Evolutionary conservation across 2,113 vertebrate species (phyloP).

Genomic region (Harpagus bidentatus): DNA sequence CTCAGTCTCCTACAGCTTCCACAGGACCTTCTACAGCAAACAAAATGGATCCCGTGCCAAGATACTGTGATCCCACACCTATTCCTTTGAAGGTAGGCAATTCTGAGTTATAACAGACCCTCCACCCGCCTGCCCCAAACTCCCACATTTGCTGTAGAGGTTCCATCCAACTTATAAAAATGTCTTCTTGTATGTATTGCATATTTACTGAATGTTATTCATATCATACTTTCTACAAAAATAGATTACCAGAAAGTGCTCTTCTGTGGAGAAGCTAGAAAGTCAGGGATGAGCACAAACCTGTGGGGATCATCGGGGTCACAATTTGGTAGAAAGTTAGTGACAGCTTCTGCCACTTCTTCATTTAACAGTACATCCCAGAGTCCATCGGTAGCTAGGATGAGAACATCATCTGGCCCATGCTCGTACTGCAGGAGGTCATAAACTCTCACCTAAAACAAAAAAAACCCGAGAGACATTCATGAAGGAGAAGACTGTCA

Average conservation of each 20-base stretch:
- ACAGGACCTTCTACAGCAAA: background rate
- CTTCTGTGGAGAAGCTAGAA: background rate
- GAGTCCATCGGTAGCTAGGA: slow-evolving; percentile 94
- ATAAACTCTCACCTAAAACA: slow-evolving; percentile 88
- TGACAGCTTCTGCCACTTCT: slow-evolving; percentile 91
- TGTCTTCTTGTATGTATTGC: background rate
- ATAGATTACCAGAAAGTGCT: background rate
- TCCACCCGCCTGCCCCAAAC: background rate
- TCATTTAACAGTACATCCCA: slow-evolving; percentile 97
- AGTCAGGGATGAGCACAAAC: slow-evolving; percentile 58
- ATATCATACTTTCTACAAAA: background rate
- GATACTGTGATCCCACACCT: background rate
- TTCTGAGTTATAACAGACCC: background rate
- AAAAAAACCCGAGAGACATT: background rate
- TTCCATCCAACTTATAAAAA: background rate
- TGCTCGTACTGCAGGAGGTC: slow-evolving; percentile 85
- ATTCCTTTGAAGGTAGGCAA: background rate
- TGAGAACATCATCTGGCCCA: slow-evolving; percentile 88
- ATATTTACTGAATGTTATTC: background rate
- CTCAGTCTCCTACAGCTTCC: background rate
- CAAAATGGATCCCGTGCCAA: background rate
- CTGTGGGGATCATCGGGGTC: slow-evolving; percentile 95
- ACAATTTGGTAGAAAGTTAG: slow-evolving; percentile 92
- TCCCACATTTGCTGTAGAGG: background rate
- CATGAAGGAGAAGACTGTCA: background rate